Conservation (phyloP, 2,113 vertebrate species). For the Hippocampus barbouri region DNA sequence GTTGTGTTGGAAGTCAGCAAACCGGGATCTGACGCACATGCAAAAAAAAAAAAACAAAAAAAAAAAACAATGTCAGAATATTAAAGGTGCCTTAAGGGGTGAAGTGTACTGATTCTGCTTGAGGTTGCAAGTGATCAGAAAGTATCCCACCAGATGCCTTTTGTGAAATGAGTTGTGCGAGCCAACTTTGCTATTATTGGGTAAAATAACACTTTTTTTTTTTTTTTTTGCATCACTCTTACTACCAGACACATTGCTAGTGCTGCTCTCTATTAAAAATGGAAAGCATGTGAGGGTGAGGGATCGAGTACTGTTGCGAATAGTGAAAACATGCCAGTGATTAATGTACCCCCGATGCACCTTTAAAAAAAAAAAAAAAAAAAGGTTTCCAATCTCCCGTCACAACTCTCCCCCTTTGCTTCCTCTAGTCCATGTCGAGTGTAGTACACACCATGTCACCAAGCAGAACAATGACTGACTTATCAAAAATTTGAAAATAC, state of each 20-base stretch:
- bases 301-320: too few relatives aligned
- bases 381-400: too few relatives aligned
- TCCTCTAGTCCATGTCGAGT: too few relatives aligned
- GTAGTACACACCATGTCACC: too few relatives aligned
- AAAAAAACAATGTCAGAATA: conserved; percentile 17
- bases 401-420: too few relatives aligned
- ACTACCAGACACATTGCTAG: neutral
- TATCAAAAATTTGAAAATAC: too few relatives aligned
- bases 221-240: neutral
- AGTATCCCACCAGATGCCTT: neutral
- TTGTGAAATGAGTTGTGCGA: neutral
- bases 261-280: neutral
- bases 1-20: conserved; percentile 88
- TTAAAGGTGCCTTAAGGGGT: conserved; percentile 18
- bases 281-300: neutral
- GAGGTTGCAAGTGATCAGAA: neutral
- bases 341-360: too few relatives aligned
- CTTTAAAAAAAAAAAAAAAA: too few relatives aligned
- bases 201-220: neutral
- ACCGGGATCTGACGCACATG: conserved; percentile 78
- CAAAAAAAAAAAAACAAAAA: neutral
- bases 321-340: too few relatives aligned
- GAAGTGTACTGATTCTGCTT: conserved; percentile 4
- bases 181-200: neutral
- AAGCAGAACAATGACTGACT: too few relatives aligned